A percentile compares a stretch with the other conserved stretches of the same genome.
These are phyloP conservation scores for Pterophyllum scalare DNA, from an alignment of 2,113 vertebrate genomes.

Conservation along the genomic window DNA sequence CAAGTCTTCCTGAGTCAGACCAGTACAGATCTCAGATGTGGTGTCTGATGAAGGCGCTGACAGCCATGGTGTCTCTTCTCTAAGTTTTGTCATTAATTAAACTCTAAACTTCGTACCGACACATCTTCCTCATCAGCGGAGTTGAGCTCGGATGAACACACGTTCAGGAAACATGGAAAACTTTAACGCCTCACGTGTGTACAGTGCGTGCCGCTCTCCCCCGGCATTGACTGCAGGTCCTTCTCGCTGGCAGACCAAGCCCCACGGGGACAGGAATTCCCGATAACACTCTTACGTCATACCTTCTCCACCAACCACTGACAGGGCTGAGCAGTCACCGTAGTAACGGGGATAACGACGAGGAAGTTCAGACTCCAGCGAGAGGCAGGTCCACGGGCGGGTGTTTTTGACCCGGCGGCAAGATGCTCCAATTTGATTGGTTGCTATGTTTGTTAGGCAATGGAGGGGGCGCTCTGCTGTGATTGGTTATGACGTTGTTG, in stretches of 20 bases:
- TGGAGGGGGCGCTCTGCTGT: not conserved
- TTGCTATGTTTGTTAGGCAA: not conserved
- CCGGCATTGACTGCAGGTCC: conserved; percentile 11
- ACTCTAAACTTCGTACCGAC: not conserved
- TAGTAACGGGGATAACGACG: conserved; percentile 50
- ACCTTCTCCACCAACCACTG: conserved; percentile 42
- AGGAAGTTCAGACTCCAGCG: conserved; percentile 21
- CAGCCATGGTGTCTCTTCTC: conserved; percentile 39
- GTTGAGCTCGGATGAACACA: conserved; percentile 20
- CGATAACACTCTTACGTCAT: conserved; percentile 61
- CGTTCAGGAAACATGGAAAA: conserved; percentile 7
- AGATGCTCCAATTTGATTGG: conserved; percentile 12
- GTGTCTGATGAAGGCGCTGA: conserved; percentile 13
- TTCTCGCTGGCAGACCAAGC: not conserved
- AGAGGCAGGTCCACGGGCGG: conserved; percentile 2
- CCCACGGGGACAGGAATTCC: conserved; percentile 71
- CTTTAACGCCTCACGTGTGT: conserved; percentile 56
- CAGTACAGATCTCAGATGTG: conserved; percentile 32
- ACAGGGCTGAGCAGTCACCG: conserved; percentile 48
- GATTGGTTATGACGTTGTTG: not conserved
- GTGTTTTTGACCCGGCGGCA: not conserved
- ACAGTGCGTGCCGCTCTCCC: conserved; percentile 45
- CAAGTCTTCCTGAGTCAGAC: conserved; percentile 32
- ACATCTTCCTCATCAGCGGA: conserved; percentile 7
- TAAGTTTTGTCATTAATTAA: conserved; percentile 11